Base-by-base conservation (phyloP, 2,113 vertebrate genomes). In the Ochotona princeps region DNA sequence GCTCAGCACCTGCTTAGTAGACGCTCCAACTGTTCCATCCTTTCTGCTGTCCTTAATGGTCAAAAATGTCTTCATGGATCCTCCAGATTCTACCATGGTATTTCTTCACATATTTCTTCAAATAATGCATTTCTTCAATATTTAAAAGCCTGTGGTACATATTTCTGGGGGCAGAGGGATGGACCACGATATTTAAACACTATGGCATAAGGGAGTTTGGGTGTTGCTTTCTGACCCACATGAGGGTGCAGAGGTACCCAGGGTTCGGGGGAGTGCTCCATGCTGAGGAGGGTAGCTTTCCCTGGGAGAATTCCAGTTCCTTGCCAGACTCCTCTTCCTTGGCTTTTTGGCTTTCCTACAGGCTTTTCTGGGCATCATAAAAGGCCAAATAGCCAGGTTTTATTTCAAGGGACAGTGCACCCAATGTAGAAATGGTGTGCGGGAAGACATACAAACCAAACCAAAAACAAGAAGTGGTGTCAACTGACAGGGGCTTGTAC, bases 21-120 rank as follows among this genome's bases (percentile, higher is more conserved):
- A 88, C 47, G 12, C 60, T 80, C 51, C 61, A 17, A 90, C 30
- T 66, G 30, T 8, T 60, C 26, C 28, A 38, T 7, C 15, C 5
- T 84, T 61, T 47, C 89, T 91, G 72, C n/a, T 84, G 20, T 76
- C 44, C 67, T 75, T 74, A 15, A 89, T 25, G 26, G n/a, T 79
- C 76, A 76, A 69, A 78, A 87, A 87, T 32, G 7, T 57, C 72
- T 92, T 75, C 7, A 65, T 18, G 57, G 69, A 75, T 90, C 86
- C 38, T 28, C 44, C 51, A 61, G 44, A 54, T 20, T 83, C 44
- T 89, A n/a, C 30, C 60, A 25, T 17, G 65, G 38, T 44, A 44
- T 44, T 44, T 44, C 38, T 44, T 44, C 38, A 44, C 6, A 44
- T 44, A 44, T 44, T 44, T 3, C 38, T 44, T 44, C 38, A 44